Evolutionary conservation across 2,888 invertebrate species (phyloP), one percentile per base, ranked within the genome.

Genomic region (Rambutsinella grinnellia): DNA sequence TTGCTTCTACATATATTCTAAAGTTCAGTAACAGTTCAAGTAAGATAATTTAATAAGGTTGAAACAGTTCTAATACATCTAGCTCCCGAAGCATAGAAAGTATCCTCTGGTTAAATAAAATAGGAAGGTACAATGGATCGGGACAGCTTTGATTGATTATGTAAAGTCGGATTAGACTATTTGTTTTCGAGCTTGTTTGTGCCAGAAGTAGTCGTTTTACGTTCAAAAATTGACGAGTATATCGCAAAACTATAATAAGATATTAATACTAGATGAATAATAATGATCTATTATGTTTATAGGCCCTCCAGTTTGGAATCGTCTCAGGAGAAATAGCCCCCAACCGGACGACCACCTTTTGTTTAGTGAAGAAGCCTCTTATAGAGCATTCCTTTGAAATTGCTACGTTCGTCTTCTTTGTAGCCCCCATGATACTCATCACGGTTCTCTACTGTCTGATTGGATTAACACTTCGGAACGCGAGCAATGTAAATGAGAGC

Each of bases 351-450:
- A 89, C 89, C 5, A 89, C 89, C 10, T 87, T 88, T 23, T 93
- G 92, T 85, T 89, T 90, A 36, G 89, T 92, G 76, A 90, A 90
- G 84, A 89, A 90, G 75, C 87, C 87, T 10, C 88, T 90, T 10
- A 88, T 90, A 51, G 90, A 91, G 13, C 81, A 82, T 53, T 80
- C 83, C 47, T 82, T 82, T 78, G 79, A 82, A 66, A 80, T 81
- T 65, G 15, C 92, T 92, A 84, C 91, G 93, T 81, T 77, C 85
- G 87, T 95, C 84, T 94, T 95, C 87, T 96, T 96, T 86, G 91
- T 94, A 47, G 91, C 92, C 53, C 96, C 95, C 1, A 94, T 96
- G 94, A 93, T 93, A 36, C 89, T 95, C 77, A 94, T 96, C 85
- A 91, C 92, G 36, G 92, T 94, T 79, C 88, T 96, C 78, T 96